Base-by-base conservation (phyloP, 1,140 invertebrate genomes). In the Drosophila subpulchrella region DNA sequence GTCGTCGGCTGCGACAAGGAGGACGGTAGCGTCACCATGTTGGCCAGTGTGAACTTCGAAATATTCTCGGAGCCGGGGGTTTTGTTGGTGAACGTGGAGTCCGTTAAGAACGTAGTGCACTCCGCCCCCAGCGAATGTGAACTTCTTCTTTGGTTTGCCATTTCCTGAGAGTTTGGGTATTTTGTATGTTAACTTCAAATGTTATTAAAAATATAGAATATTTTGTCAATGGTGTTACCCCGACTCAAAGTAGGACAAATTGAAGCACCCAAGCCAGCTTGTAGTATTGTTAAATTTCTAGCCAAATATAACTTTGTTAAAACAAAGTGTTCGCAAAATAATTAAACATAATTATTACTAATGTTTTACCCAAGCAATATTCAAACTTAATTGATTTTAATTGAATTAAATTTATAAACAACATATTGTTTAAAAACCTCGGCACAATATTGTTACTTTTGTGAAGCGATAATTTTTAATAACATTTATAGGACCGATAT, bases 11-110 rank as follows among this genome's bases (percentile, higher is more conserved):
- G 3, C 6, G 10, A 15, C 3, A 39, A 10, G 6, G 78, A 44
- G 0, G 39, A 48, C 0, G 41, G n/a, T 6, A 34, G 7, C 0
- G 47, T 36, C 1, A 36, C 17, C 6, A 81, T 6, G 42, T 81
- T 75, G 24, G 59, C 20, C 41, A 56, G 6, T 0, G 70, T 81
- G 1, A 61, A 20, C n/a, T 32, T 63, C 13, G 72, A 74, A n/a
- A 51, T 3, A 20, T 12, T 24, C 1, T 48, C 13, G 6, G 15
- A 32, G 3, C 7, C 15, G 0, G 3, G 2, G 32, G 13, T 10
- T 20, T 30, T 32, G 7, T 2, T 32, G 36, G 8, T 39, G 0
- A 27, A 7, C 34, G 15, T 39, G 34, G 53, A 38, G 2, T 8
- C 13, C 51, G 53, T 13, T 6, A 10, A 0, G 12, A n/a, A 5